A percentile compares a stretch with the other conserved stretches of the same genome.
These are phyloP conservation scores for Monarcha castaneiventris DNA, from an alignment of 2,113 vertebrate species.

Conservation along the genomic window DNA sequence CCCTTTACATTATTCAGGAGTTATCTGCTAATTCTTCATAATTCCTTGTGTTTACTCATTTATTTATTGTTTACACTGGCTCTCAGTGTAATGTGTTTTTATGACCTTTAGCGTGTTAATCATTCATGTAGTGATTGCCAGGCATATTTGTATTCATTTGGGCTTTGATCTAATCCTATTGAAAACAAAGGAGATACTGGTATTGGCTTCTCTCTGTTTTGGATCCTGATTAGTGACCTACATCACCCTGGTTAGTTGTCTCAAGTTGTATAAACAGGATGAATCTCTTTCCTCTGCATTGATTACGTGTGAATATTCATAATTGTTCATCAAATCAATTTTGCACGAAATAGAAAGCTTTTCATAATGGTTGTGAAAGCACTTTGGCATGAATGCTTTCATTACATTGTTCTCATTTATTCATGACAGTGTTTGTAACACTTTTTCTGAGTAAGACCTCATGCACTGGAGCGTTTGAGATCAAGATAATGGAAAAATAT, in stretches of 20 bases:
- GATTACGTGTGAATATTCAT: constrained; percentile 4
- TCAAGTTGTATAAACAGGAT: background rate
- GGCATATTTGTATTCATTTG: background rate
- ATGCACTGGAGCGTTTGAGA: background rate
- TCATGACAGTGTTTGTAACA: background rate
- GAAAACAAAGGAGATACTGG: background rate
- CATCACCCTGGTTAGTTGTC: background rate
- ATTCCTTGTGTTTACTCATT: background rate
- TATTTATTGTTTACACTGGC: background rate
- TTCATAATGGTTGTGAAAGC: background rate
- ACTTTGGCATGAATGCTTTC: background rate
- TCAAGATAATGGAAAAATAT: background rate
- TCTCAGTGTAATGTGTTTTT: background rate
- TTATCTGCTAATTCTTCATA: background rate
- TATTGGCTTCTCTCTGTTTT: background rate
- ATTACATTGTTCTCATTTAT: background rate
- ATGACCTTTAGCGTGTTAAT: background rate
- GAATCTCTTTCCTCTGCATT: background rate
- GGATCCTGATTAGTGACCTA: background rate
- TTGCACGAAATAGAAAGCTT: background rate
- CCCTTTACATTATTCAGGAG: background rate
- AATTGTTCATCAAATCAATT: constrained; percentile 28
- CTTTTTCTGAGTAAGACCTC: background rate
- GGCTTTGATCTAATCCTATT: background rate
- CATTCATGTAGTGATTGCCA: background rate